Evolutionary conservation across 2,113 vertebrate genomes (phyloP), one percentile per base, ranked within the genome.

Genomic region (Smithornis capensis): DNA sequence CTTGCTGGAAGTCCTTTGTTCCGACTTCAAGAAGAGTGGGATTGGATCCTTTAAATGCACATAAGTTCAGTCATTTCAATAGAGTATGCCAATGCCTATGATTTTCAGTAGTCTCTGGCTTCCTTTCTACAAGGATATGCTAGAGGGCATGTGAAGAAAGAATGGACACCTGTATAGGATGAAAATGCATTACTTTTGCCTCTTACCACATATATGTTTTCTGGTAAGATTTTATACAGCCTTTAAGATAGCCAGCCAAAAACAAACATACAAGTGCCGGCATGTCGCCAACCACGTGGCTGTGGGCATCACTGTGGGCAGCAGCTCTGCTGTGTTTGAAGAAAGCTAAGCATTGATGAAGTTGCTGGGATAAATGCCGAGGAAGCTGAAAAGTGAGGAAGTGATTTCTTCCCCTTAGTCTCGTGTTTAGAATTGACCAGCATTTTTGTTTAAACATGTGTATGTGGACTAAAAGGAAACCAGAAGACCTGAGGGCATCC

Each of bases 281-380:
- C 94, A 7, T 12, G 16, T 56, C 3, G 64, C 94, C 89, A 96
- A 5, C 56, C 12, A 22, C 6, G 3, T 67, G 82, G 59, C 92
- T 49, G 14, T 60, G 37, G 55, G 45, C 73, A 78, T 81, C 81
- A 45, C 55, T 90, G 56, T 88, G 89, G n/a, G n/a, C 91, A 90
- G 28, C 42, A 90, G 90, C 83, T 86, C 79, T 70, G 73, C 62
- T 35, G 53, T 9, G 25, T 94, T 76, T 67, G 62, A 96, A 96
- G 96, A 95, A 94, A 97, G 92, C 50, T 57, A 9, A 76, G 96
- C 96, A 95, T 96, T 96, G 94, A 92, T 90, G 76, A 55, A 7
- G 50, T 67, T 88, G 25, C 94, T 96, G 90, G 95, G 95, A 94
- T 35, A 8, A 62, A 55, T 86, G 97, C 97, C 63, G 6, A 97